phyloP scores from a whole-genome alignment of 2,888 invertebrate genomes.

The Pterobdella sp. region DNA sequence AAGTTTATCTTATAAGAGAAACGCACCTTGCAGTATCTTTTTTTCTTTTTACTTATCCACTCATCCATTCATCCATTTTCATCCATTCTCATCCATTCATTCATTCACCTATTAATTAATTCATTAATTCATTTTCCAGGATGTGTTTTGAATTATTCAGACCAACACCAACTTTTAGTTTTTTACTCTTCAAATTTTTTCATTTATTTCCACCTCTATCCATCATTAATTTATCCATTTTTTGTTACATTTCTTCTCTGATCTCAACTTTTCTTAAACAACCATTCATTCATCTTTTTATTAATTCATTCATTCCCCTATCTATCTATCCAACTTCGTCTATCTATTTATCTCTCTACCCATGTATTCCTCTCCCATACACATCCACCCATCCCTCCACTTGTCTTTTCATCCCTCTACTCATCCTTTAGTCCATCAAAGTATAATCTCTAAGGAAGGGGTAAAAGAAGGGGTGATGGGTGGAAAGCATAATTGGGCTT shows the following conservation, averaged over 20 bases:
- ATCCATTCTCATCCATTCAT: no score
- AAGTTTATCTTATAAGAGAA: no score
- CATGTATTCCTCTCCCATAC: neutral
- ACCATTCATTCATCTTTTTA: neutral
- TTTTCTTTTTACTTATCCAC: neutral
- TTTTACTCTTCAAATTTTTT: neutral
- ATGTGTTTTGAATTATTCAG: no score
- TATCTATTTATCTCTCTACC: neutral
- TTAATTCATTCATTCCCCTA: neutral
- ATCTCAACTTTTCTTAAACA: neutral
- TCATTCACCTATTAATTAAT: no score
- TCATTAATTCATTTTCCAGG: no score
- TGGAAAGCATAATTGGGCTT: slow-evolving; percentile 2
- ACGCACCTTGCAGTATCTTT: neutral
- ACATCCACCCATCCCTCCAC: slow-evolving; percentile 4
- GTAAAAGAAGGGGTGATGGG: neutral
- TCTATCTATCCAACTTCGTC: slow-evolving; percentile 4
- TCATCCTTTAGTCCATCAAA: neutral
- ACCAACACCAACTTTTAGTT: no score
- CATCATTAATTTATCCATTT: neutral
- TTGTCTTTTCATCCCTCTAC: neutral
- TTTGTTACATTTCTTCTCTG: neutral
- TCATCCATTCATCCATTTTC: neutral
- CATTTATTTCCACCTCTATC: neutral
- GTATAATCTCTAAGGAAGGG: neutral